A percentile compares a stretch with the other conserved stretches of the same genome.
These are phyloP conservation scores for Porites rus DNA, from an alignment of 92 coral and sea anemone species.

Conservation along the genomic window DNA sequence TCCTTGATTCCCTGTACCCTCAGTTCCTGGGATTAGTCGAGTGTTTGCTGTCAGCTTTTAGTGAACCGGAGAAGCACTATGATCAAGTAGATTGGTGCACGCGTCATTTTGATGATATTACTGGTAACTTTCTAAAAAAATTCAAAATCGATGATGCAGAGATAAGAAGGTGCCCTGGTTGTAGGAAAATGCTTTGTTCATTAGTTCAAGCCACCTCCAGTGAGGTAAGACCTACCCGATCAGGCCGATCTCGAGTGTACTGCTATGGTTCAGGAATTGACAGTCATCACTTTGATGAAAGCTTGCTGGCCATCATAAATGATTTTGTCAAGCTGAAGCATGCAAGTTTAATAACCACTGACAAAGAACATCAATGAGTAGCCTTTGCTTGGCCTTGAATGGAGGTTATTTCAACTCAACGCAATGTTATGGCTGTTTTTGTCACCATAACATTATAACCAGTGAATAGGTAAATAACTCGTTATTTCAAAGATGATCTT, in stretches of 20 bases:
- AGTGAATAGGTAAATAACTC: no score
- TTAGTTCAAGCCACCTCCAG: neutral
- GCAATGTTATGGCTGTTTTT: no score
- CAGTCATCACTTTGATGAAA: neutral
- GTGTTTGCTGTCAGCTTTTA: neutral
- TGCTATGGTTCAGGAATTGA: neutral
- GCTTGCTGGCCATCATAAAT: neutral
- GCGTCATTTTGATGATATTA: neutral
- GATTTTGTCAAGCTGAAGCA: neutral
- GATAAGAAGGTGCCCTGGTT: neutral
- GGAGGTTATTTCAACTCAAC: no score
- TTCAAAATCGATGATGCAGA: neutral
- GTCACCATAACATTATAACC: no score
- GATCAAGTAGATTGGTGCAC: neutral
- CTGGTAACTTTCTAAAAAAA: neutral
- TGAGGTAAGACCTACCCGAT: neutral
- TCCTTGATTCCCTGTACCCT: neutral
- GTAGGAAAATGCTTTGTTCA: neutral
- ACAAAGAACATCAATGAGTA: neutral
- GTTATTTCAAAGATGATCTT: no score
- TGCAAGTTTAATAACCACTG: neutral
- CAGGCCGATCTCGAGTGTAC: neutral
- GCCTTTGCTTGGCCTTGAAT: no score
- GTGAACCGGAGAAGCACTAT: neutral
- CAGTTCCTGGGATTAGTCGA: neutral